Conservation (phyloP, 2,888 invertebrate species). For the Chrysina gloriosa region DNA sequence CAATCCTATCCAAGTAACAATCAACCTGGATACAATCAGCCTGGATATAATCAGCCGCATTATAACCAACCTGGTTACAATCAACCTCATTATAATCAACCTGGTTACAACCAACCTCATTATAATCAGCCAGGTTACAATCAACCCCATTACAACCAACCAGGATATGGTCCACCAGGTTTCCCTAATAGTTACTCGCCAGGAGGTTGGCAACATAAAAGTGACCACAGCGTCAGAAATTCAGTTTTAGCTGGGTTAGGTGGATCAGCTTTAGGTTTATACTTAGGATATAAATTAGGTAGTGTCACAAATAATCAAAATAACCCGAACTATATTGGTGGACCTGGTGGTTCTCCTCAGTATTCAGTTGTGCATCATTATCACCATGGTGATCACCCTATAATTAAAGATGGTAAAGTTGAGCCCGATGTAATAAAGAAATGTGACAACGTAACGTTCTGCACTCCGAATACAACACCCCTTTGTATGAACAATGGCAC, state of each 20-base stretch:
- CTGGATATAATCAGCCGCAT: slow-evolving; percentile 34
- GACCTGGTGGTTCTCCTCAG: slow-evolving; percentile 23
- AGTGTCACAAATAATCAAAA: slow-evolving; percentile 22
- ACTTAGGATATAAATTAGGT: slow-evolving; percentile 41
- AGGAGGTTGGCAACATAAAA: slow-evolving; percentile 19
- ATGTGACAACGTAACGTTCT: slow-evolving; percentile 36
- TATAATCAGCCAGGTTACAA: slow-evolving; percentile 35
- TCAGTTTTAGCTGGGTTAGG: slow-evolving; percentile 41
- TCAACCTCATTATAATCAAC: slow-evolving; percentile 33
- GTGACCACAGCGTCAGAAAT: slow-evolving; percentile 38
- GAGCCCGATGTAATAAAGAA: slow-evolving; percentile 23
- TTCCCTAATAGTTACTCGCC: slow-evolving; percentile 17
- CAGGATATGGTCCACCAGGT: slow-evolving; percentile 32
- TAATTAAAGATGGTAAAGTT: slow-evolving; percentile 37
- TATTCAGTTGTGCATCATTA: slow-evolving; percentile 42
- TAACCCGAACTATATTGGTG: slow-evolving; percentile 12
- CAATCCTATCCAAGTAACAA: slow-evolving; percentile 29
- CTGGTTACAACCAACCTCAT: slow-evolving; percentile 35
- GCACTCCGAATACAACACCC: slow-evolving; percentile 35
- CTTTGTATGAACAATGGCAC: slow-evolving; percentile 38
- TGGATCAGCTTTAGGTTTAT: slow-evolving; percentile 41
- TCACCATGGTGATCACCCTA: slow-evolving; percentile 25
- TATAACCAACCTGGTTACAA: slow-evolving; percentile 37
- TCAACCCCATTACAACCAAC: slow-evolving; percentile 36
- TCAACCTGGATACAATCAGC: slow-evolving; percentile 33